Evolutionary conservation across 1,140 invertebrate species (phyloP), one percentile per base, ranked within the genome.

Genomic region (Monomorium pharaonis): DNA sequence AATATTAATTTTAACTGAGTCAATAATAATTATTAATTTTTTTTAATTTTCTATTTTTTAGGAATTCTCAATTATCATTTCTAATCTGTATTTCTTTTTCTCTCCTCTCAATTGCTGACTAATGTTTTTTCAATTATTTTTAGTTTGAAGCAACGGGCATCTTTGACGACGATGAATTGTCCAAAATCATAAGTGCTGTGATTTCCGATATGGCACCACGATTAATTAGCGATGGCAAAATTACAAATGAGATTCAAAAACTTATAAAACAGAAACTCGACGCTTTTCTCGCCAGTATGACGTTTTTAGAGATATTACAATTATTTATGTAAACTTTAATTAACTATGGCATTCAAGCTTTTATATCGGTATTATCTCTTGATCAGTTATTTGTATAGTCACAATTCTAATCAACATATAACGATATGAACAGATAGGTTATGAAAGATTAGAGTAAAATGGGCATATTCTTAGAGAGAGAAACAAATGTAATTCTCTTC

Each of bases 71-170:
- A 37, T 42, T 27, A 9, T 42, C 1, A 58, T 49, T 47, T 27
- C 14, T 74, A 21, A 74, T 56, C 3, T 7, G 7, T 18, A n/a
- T 37, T n/a, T 58, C 3, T n/a, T 42, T 76, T 62, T 3, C 2
- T 42, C 4, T 4, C 27, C 1, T 74, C 18, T 0, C 30, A 30
- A 51, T 58, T 37, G 6, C 9, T 27, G 14, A 69, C 37, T 56
- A 56, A 54, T n/a, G n/a, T 24, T 42, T 2, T 33, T 58, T 37
- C 2, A 16, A 58, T 56, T 56, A 56, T 62, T 76, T 44, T 9
- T 74, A 93, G 92, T 56, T 91, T 1, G 4, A 14, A 0, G 63
- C 67, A 0, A 90, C 77, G 7, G 92, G 91, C 56, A 12, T 93
- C 1, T 85, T 54, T 69, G 0, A 92, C 18, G 84, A 91, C 30